Evolutionary conservation across 2,797 vertebrate genomes (phyloP).

Genomic region (Vultur gryphus): DNA sequence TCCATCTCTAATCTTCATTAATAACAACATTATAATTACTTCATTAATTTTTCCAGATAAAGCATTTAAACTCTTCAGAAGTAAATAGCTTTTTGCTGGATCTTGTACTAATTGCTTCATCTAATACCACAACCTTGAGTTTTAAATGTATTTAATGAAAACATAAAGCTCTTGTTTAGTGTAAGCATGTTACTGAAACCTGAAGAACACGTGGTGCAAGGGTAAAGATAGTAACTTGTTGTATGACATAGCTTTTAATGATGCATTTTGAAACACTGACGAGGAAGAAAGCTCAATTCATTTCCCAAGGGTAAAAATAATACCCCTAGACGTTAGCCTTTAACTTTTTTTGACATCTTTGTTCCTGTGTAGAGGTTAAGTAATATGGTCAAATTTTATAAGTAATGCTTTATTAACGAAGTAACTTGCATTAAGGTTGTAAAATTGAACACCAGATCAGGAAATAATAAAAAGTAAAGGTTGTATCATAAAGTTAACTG

Average conservation of each 20-base stretch:
- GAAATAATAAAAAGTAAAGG: constrained; percentile 54
- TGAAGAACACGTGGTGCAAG: background rate
- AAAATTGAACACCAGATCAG: constrained; percentile 55
- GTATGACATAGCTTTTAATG: constrained; percentile 11
- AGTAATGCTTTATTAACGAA: constrained; percentile 42
- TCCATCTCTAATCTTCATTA: constrained; percentile 34
- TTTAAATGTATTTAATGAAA: constrained; percentile 41
- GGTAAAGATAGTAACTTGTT: background rate
- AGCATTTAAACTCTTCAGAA: background rate
- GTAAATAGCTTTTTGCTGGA: background rate
- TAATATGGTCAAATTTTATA: constrained; percentile 52
- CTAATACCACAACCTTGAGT: background rate
- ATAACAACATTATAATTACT: constrained; percentile 32
- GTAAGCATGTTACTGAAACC: constrained; percentile 42
- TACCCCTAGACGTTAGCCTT: background rate
- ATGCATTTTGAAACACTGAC: background rate
- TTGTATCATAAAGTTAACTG: constrained; percentile 59
- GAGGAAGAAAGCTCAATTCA: constrained; percentile 1
- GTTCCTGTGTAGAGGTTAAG: constrained; percentile 42
- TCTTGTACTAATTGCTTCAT: background rate
- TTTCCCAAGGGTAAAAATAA: constrained; percentile 39
- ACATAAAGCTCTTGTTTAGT: constrained; percentile 55
- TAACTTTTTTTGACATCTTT: constrained; percentile 47
- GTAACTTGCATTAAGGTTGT: constrained; percentile 39
- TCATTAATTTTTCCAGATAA: constrained; percentile 43